Percentiles rank a stretch among this genome's conserved stretches.
phyloP scores from a whole-genome alignment of 2,113 vertebrate species.

The Grantiella picta region DNA sequence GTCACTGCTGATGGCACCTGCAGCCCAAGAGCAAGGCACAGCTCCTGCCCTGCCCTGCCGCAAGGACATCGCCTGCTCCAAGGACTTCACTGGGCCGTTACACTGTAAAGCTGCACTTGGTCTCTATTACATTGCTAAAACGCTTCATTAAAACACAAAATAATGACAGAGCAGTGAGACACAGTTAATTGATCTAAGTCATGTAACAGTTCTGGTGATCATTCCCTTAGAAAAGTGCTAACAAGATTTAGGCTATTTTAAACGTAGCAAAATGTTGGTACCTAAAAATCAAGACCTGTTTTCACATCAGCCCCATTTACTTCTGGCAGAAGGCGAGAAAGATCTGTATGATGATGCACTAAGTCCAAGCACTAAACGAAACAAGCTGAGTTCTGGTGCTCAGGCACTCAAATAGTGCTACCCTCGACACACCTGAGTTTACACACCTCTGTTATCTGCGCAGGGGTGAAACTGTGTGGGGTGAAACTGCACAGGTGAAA shows the following conservation, averaged over 20 bases:
- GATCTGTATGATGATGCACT: fast-evolving
- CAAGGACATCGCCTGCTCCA: neutral
- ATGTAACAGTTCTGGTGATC: too few species aligned
- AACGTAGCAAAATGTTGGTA: neutral
- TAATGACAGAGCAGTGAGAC: fast-evolving
- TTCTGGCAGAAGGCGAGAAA: too few species aligned
- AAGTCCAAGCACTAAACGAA: neutral
- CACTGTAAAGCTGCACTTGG: neutral
- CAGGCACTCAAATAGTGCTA: fast-evolving
- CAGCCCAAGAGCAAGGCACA: neutral
- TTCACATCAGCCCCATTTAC: fast-evolving
- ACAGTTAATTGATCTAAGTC: neutral
- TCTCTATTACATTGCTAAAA: neutral
- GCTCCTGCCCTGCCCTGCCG: too few species aligned
- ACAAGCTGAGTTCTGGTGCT: fast-evolving
- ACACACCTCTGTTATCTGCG: conserved; percentile 80
- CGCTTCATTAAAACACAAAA: neutral
- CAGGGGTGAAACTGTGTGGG: too few species aligned
- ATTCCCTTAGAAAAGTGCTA: neutral
- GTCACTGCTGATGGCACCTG: neutral
- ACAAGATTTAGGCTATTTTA: neutral
- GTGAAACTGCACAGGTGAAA: too few species aligned
- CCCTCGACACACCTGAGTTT: fast-evolving
- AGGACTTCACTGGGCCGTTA: neutral
- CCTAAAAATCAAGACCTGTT: neutral